phyloP scores from a whole-genome alignment of 2,888 invertebrate species.

The Tiliacea aurago region DNA sequence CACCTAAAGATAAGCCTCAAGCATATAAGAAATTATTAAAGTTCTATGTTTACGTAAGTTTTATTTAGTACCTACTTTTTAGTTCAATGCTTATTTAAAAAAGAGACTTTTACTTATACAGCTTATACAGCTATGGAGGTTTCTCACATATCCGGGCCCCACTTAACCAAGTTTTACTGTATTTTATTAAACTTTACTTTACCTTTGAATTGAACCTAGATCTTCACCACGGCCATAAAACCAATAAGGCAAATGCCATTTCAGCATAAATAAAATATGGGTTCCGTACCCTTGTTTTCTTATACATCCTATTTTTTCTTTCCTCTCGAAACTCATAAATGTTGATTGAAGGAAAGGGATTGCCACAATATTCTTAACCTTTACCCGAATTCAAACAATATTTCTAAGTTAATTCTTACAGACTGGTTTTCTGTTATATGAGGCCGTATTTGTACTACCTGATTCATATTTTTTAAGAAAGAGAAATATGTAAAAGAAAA shows the following conservation, averaged over 20 bases:
- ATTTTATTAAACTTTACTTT: neutral
- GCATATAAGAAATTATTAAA: too few species aligned
- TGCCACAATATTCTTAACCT: slow-evolving; percentile 51
- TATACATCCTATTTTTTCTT: slow-evolving; percentile 36
- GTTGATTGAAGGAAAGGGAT: slow-evolving; percentile 56
- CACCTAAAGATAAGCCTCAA: too few species aligned
- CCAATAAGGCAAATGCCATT: slow-evolving; percentile 23
- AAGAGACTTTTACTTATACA: too few species aligned
- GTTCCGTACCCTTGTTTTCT: slow-evolving; percentile 23
- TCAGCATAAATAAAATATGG: slow-evolving; percentile 32
- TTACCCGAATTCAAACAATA: slow-evolving; percentile 41
- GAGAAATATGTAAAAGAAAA: neutral
- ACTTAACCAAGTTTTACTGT: too few species aligned
- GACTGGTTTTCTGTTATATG: slow-evolving; percentile 6
- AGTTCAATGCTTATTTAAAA: too few species aligned
- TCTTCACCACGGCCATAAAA: slow-evolving; percentile 2
- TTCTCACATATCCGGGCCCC: too few species aligned
- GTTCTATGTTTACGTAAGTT: too few species aligned
- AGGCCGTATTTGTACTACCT: neutral
- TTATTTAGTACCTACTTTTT: too few species aligned
- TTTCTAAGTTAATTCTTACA: slow-evolving; percentile 19
- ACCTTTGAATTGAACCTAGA: neutral
- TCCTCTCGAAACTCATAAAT: slow-evolving; percentile 50
- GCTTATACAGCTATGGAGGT: too few species aligned
- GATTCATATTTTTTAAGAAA: neutral